Evolutionary conservation across 2,888 invertebrate genomes (phyloP), one percentile per base, ranked within the genome.

Genomic region (Sphaerophoria taeniata): DNA sequence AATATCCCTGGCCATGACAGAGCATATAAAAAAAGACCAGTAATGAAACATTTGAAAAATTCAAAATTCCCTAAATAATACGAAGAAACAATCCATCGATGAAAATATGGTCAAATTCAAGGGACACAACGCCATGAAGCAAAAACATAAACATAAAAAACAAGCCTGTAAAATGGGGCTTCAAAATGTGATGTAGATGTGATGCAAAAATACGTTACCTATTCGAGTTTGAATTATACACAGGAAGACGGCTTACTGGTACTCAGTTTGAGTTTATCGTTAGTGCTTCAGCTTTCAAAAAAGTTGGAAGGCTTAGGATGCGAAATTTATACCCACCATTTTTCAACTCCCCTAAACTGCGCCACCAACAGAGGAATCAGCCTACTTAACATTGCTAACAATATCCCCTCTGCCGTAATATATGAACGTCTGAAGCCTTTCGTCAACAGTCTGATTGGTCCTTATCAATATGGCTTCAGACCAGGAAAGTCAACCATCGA

Each of bases 71-170:
- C 51, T 34, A 4, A 65, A 49, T 34, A 51, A 65, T 14, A 51
- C 63, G 31, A 16, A 24, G 33, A 16, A 33, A 6, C 33, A 11
- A 39, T 87, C 79, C 24, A 86, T 87, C 36, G 87, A 88, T 74
- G 87, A 88, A 78, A 69, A 84, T 24, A 88, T 88, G 88, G 67
- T 87, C 7, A 87, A 84, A 67, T 88, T 88, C 75, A 87, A 83
- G 63, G 83, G 87, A 1, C 70, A 78, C 49, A 77, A 81, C 43
- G 31, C 74, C 5, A 65, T 87, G 70, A 88, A 81, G 65, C 88
- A 88, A n/a, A n/a, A n/a, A n/a, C n/a, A n/a, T n/a, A 63, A 88
- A 88, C 77, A 87, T 88, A 69, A 87, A 78, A 14, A 84, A 79
- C 33, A 82, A 88, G 45, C 87, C 88, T 31, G 67, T 77, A 36